Evolutionary conservation across 2,888 invertebrate species (phyloP), one percentile per base, ranked within the genome.

Genomic region (Scaptodrosophila latifasciaeformis): DNA sequence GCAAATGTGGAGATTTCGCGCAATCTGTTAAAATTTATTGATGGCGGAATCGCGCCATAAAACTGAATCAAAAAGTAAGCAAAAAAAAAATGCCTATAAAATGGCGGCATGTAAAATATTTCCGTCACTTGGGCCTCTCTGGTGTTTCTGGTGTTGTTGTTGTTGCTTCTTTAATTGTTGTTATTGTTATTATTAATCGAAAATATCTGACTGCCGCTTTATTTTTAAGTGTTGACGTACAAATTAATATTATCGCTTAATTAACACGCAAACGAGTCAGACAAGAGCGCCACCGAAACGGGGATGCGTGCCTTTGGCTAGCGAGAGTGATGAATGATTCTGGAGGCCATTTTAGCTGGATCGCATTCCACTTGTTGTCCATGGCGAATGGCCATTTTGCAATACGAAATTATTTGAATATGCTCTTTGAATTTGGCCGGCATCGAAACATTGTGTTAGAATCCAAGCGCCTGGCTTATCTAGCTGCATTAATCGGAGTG

Each of bases 181-280:
- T n/a, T n/a, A 79, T 79, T 65, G 72, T 78, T 80, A 18, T 37
- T 44, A 75, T 78, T 76, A 78, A 81, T 70, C 74, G 80, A 64
- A 71, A 77, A 79, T 74, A 40, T 57, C 63, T 12, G 21, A 9
- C 19, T 21, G 29, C 57, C 72, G 69, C 62, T 64, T 70, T 62
- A 67, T 72, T 69, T 80, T 76, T 75, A 80, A 79, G 84, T 82
- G 85, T 84, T 83, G 83, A 85, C 85, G 82, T 76, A 82, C 84
- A 84, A 85, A 85, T 85, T 85, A 82, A 85, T 86, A 85, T 83
- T 84, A 84, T 84, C 82, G 82, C 83, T 84, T 86, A 85, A 85
- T 85, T 84, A 85, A 84, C 78, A 70, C 63, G 44, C 31, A 30
- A 10, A 27, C 29, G 34, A 56, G 51, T 35, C 44, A 57, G 39